Evolutionary conservation across 2,888 invertebrate species (phyloP), one percentile per base, ranked within the genome.

Genomic region (Junonia oenone): DNA sequence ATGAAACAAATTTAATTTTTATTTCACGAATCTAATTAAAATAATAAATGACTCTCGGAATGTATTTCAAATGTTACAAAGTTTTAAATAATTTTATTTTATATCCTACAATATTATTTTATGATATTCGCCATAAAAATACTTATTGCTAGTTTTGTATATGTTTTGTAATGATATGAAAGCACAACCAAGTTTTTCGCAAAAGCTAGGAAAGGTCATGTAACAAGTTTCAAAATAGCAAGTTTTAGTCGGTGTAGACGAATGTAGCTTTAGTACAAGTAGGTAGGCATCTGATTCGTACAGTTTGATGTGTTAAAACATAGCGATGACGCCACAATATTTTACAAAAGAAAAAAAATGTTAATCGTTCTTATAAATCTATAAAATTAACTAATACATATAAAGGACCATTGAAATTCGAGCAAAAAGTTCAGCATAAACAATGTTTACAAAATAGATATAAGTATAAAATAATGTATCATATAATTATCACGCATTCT

Each of bases 361-460:
- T 60, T 59, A 62, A 61, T 66, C 66, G 62, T 54, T 66, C 67
- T 70, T 75, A 76, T 63, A 72, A 72, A 73, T 72, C 72, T 75
- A 75, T 68, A 71, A 73, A 75, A 75, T 71, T 75, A 79, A 71
- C 65, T 68, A 68, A 67, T 60, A 66, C 57, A 65, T 68, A 67
- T 70, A 77, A 77, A 73, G 75, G 70, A 77, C 72, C 70, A 71
- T 64, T 69, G 78, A 78, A 76, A 56, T 63, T 66, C 55, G 81
- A 84, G 82, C 65, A 82, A 84, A 85, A 86, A 85, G 86, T 83
- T 78, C 86, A 86, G 86, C 86, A 85, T 71, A 68, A 51, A 56
- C 45, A 52, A 37, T 48, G 50, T 51, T 31, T 48, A 31, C 64
- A 75, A 73, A 73, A 69, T 73, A 69, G 67, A 40, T 15, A 37